Percentiles rank a stretch among this genome's conserved stretches.
These are phyloP conservation scores for Sminthurinus aureus DNA, from an alignment of 2,888 invertebrate genomes.

Conservation along the genomic window DNA sequence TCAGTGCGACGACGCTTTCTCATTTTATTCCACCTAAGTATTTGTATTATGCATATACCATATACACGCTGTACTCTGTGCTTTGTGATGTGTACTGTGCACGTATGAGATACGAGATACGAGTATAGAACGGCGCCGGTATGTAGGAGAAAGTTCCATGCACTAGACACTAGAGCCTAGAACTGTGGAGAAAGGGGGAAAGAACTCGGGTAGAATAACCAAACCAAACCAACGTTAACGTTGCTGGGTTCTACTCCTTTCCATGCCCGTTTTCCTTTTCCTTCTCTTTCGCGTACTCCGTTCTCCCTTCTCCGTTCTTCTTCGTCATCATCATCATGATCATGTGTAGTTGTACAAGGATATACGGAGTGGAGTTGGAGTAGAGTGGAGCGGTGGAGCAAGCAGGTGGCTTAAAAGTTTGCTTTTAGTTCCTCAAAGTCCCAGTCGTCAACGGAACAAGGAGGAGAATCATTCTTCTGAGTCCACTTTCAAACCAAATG, in stretches of 20 bases:
- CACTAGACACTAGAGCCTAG: neutral
- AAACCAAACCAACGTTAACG: too few species aligned
- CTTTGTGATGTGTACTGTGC: too few species aligned
- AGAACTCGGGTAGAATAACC: too few species aligned
- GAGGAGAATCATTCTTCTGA: neutral
- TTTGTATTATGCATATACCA: neutral
- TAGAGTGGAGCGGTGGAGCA: neutral
- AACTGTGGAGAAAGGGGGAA: too few species aligned
- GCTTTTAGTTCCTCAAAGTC: neutral
- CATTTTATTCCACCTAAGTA: slow-evolving; percentile 12
- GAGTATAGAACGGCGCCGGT: neutral
- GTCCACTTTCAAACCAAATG: neutral
- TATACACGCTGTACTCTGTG: too few species aligned
- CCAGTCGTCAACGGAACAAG: neutral
- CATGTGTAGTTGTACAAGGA: neutral
- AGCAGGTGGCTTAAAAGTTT: slow-evolving; percentile 37
- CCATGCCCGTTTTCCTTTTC: neutral
- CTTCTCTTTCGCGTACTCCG: neutral
- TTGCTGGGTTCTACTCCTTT: neutral
- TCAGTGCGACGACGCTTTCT: slow-evolving; percentile 28
- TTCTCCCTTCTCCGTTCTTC: too few species aligned
- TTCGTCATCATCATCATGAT: too few species aligned
- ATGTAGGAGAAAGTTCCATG: neutral
- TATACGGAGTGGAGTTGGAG: neutral
- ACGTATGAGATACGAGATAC: neutral